A percentile compares a stretch with the other conserved stretches of the same genome.
These are phyloP conservation scores for Agelastica alni DNA, from an alignment of 2,888 invertebrate genomes.

Conservation along the genomic window DNA sequence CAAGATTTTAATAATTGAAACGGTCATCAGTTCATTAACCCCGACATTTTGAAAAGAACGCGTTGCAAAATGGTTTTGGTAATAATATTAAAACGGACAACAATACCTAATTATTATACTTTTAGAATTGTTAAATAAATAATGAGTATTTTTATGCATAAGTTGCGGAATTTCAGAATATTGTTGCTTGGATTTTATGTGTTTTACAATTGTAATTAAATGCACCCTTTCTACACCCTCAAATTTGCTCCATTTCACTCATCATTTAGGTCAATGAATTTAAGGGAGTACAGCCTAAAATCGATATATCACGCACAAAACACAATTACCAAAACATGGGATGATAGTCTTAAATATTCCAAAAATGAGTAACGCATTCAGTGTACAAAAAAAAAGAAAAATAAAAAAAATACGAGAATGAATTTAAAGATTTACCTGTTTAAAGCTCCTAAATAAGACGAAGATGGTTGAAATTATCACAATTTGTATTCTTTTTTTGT, in stretches of 20 bases:
- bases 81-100: no score
- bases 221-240: slow-evolving; percentile 8
- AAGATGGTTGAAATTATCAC: slow-evolving; percentile 9
- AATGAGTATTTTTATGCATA: no score
- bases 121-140: no score
- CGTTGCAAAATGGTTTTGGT: no score
- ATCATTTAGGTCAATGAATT: slow-evolving; percentile 29
- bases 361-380: background rate
- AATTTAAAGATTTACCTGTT: slow-evolving; percentile 7
- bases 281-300: slow-evolving; percentile 14
- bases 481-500: background rate
- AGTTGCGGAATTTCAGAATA: background rate
- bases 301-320: slow-evolving; percentile 20
- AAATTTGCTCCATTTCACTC: slow-evolving; percentile 7
- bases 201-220: slow-evolving; percentile 8
- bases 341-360: background rate
- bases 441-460: background rate
- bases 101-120: no score
- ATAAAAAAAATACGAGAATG: background rate
- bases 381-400: background rate
- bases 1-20: no score
- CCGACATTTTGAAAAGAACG: no score
- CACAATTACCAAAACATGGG: slow-evolving; percentile 5
- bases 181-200: background rate
- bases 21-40: no score